phyloP scores from a whole-genome alignment of 2,113 vertebrate species.

The Triplophysa rosa region DNA sequence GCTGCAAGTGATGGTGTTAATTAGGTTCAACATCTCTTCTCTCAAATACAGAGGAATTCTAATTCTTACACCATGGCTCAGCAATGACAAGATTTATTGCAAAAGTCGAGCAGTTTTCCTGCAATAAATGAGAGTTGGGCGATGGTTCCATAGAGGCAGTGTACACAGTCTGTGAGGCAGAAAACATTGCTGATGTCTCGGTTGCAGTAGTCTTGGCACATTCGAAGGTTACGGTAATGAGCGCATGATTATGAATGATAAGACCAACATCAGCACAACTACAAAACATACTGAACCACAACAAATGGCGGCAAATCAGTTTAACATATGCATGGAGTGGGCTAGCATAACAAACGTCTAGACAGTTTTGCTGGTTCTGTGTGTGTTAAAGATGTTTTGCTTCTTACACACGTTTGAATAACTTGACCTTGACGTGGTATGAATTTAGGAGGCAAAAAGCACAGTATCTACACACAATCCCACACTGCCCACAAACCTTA shows the following conservation, averaged over 20 bases:
- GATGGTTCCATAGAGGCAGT: slow-evolving; percentile 1
- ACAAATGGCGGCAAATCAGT: slow-evolving; percentile 61
- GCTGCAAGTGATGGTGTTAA: slow-evolving; percentile 28
- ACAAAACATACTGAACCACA: slow-evolving; percentile 48
- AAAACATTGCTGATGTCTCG: slow-evolving; percentile 32
- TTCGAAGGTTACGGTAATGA: slow-evolving; percentile 45
- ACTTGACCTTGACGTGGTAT: slow-evolving; percentile 65
- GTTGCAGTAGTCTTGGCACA: slow-evolving; percentile 27
- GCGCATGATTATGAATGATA: slow-evolving; percentile 44
- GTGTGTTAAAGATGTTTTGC: slow-evolving; percentile 63
- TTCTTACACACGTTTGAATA: slow-evolving; percentile 60
- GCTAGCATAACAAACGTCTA: slow-evolving; percentile 58
- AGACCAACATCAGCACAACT: slow-evolving; percentile 13
- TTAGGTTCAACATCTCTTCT: slow-evolving; percentile 19
- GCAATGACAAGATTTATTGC: slow-evolving; percentile 32
- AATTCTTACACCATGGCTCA: slow-evolving; percentile 18
- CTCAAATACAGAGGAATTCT: slow-evolving; percentile 14
- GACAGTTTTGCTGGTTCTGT: slow-evolving; percentile 56
- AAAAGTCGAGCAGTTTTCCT: not conserved
- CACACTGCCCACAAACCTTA: slow-evolving; percentile 33
- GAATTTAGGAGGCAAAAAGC: slow-evolving; percentile 43
- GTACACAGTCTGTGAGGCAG: slow-evolving; percentile 29
- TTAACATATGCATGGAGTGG: slow-evolving; percentile 54
- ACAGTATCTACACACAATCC: not conserved
- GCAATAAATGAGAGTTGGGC: slow-evolving; percentile 14